These are phyloP conservation scores for Leptothorax acervorum DNA, from an alignment of 2,888 invertebrate genomes.

Conservation along the genomic window DNA sequence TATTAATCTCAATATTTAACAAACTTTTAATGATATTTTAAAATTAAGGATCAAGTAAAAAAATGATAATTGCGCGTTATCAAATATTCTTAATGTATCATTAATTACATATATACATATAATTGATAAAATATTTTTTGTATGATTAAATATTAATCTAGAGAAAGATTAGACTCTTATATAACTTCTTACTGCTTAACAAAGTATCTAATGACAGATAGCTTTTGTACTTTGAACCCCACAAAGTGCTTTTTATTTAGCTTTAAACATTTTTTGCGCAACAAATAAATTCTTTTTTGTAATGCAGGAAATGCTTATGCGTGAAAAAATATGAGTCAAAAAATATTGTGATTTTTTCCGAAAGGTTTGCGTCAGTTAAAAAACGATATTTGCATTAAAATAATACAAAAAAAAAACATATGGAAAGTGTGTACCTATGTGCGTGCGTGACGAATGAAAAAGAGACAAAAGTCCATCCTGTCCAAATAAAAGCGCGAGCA, in stretches of 20 bases:
- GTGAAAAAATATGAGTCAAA: not conserved
- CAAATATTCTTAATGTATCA: not conserved
- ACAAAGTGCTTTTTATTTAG: not conserved
- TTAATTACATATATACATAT: not conserved
- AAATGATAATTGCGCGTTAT: not conserved
- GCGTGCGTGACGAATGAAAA: not conserved
- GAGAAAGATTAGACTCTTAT: not conserved
- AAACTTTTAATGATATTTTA: not conserved
- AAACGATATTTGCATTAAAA: conserved; percentile 43
- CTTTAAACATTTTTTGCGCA: not conserved
- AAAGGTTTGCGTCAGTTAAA: not conserved
- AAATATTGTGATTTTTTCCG: conserved; percentile 16
- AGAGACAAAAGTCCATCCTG: not conserved
- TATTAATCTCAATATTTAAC: not conserved
- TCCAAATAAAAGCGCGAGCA: conserved; percentile 21
- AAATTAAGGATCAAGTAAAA: not conserved
- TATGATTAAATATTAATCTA: not conserved
- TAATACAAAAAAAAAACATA: conserved; percentile 24
- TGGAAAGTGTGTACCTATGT: not conserved
- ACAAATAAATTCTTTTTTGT: conserved; percentile 7
- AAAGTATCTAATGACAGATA: not conserved
- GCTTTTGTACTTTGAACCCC: not conserved
- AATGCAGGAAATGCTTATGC: not conserved
- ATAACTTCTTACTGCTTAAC: not conserved
- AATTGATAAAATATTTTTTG: not conserved